These are phyloP conservation scores for Danio choprae DNA, from an alignment of 2,797 vertebrate genomes.

Conservation along the genomic window DNA sequence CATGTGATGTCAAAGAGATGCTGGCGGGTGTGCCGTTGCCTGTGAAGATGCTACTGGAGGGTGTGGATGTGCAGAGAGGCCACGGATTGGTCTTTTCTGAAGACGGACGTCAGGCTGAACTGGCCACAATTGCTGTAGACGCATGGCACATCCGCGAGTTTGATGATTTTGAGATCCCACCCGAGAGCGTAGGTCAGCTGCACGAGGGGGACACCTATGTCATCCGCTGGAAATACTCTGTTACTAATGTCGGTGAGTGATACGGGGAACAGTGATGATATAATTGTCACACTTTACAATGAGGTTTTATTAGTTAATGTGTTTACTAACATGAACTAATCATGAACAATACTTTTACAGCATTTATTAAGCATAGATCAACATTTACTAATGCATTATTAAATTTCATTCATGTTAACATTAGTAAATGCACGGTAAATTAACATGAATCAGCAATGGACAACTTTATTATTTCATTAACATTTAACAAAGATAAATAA, in stretches of 20 bases:
- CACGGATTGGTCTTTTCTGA: conserved; percentile 76
- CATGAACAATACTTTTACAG: no score
- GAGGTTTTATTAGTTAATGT: no score
- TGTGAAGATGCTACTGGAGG: conserved; percentile 74
- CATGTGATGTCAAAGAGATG: conserved; percentile 73
- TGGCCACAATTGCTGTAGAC: conserved; percentile 76
- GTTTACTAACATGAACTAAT: no score
- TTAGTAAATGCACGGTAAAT: no score
- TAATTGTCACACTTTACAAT: no score
- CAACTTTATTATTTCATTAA: no score
- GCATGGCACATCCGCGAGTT: conserved; percentile 84
- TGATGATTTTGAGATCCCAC: conserved; percentile 75
- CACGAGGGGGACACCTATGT: conserved; percentile 82
- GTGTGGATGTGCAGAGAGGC: conserved; percentile 80
- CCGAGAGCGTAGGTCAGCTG: conserved; percentile 78
- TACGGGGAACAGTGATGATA: neutral
- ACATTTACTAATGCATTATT: no score
- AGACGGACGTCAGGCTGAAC: conserved; percentile 77
- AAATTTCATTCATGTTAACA: no score
- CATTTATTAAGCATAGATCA: no score
- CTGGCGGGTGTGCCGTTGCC: conserved; percentile 66
- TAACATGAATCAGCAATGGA: no score
- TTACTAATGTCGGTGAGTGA: conserved; percentile 80
- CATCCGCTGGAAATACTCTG: conserved; percentile 84
- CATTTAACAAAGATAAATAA: no score